Evolutionary conservation across 2,797 vertebrate genomes (phyloP), one percentile per base, ranked within the genome.

Genomic region (Sebastes taczanowskii): DNA sequence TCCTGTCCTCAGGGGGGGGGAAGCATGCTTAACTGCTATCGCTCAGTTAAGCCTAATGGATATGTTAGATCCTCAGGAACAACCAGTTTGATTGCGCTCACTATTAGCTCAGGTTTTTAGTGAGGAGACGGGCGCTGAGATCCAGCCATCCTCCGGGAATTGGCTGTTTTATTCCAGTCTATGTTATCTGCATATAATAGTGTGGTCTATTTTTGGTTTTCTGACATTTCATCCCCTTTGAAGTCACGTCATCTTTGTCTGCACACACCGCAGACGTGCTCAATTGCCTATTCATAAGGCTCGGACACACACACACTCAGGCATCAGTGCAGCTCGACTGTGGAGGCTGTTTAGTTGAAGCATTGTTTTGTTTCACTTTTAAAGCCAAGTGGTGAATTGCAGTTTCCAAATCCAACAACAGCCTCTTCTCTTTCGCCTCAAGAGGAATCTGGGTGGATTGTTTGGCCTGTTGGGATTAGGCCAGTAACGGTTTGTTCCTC

Each of bases 211-310:
- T 86, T 70, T 68, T 49, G n/a, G 9, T 72, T 79, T 78, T 61
- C 62, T 71, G 78, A 77, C 64, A 71, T 81, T 90, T 88, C 23
- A 42, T 11, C 66, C 66, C 34, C 58, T 86, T 84, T 83, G 60
- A 89, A 81, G 74, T 78, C 68, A 1, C 34, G 65, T 74, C 42
- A 35, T 80, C 65, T 71, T 78, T 52, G 11, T 53, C 49, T 5
- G n/a, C 60, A 67, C 80, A 23, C 68, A 64, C 46, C 60, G 5
- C 62, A n/a, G 46, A 79, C 72, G 55, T 77, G 56, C 74, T 80
- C 56, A 18, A 63, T 80, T 22, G 35, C 25, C 83, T 81, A 84
- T 84, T 88, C 66, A 53, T 86, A 23, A 58, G 32, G 42, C 65
- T 29, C 1, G 38, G 65, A 23, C 23, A 70, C 53, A n/a, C 61